Evolutionary conservation across 2,888 invertebrate genomes (phyloP).

Genomic region (Lasioglossum oenotherae): DNA sequence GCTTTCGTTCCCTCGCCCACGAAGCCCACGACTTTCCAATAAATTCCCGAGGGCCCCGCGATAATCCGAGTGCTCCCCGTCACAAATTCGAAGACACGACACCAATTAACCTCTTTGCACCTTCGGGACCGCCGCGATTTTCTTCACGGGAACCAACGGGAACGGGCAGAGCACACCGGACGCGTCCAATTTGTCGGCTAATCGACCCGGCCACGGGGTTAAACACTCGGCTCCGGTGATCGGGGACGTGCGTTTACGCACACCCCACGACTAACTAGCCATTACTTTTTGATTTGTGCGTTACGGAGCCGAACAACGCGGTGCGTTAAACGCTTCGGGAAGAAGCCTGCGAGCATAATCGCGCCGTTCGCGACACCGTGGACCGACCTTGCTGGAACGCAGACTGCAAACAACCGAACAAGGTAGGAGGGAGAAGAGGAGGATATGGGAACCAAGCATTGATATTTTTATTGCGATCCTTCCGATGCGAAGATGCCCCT

Average conservation of each 20-base stretch:
- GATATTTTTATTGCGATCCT: slow-evolving; percentile 70
- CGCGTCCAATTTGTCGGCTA: slow-evolving; percentile 69
- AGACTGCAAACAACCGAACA: neutral
- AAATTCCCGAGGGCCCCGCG: neutral
- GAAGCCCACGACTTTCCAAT: neutral
- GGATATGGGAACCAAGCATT: slow-evolving; percentile 27
- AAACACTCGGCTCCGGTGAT: slow-evolving; percentile 64
- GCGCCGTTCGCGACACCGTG: slow-evolving; percentile 16
- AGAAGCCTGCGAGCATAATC: slow-evolving; percentile 29
- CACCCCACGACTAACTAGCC: slow-evolving; percentile 69
- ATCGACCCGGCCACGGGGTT: slow-evolving; percentile 65
- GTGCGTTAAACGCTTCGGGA: slow-evolving; percentile 55
- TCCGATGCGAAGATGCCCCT: slow-evolving; percentile 39
- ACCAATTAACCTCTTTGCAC: slow-evolving; percentile 43
- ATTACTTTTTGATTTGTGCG: slow-evolving; percentile 77
- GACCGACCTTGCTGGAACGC: neutral
- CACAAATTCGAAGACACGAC: neutral
- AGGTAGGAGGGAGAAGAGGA: neutral
- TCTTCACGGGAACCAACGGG: slow-evolving; percentile 24
- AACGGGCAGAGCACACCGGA: slow-evolving; percentile 22
- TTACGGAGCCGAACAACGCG: slow-evolving; percentile 41
- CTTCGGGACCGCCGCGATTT: slow-evolving; percentile 39
- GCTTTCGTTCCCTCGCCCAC: neutral
- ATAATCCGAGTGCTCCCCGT: neutral
- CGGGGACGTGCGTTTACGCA: slow-evolving; percentile 65